A percentile compares a stretch with the other conserved stretches of the same genome.
These are phyloP conservation scores for Urosaurus nigricauda DNA, from an alignment of 2,797 vertebrate species.

Conservation along the genomic window DNA sequence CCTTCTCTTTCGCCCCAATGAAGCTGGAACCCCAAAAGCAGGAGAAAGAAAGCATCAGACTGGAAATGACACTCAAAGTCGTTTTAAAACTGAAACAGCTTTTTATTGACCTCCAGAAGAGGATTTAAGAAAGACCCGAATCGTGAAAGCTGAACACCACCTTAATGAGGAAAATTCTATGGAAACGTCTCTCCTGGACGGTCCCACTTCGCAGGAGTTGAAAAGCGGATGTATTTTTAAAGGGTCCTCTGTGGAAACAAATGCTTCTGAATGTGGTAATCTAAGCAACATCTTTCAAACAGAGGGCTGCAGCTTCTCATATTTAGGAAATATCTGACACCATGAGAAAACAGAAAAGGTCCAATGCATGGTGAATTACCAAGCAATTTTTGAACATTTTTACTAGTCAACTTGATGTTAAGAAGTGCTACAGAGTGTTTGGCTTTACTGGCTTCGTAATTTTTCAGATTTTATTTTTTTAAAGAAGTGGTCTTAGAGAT, in stretches of 20 bases:
- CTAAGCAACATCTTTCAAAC: background rate
- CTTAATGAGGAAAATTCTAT: background rate
- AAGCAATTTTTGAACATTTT: too few relatives aligned
- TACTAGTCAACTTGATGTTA: background rate
- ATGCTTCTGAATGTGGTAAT: background rate
- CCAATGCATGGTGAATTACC: too few relatives aligned
- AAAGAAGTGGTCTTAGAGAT: background rate
- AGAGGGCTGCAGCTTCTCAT: background rate
- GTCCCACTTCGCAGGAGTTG: background rate
- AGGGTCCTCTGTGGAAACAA: too few relatives aligned
- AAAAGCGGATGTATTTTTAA: too few relatives aligned
- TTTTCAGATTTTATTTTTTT: background rate
- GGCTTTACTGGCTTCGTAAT: background rate
- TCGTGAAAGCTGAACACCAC: background rate
- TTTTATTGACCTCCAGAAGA: background rate
- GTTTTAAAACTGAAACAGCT: background rate
- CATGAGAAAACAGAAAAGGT: background rate
- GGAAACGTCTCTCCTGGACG: background rate
- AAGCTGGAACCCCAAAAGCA: too few relatives aligned
- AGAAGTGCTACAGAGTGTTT: background rate
- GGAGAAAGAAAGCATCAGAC: too few relatives aligned
- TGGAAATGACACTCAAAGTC: background rate
- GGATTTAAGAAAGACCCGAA: background rate
- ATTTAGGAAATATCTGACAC: background rate
- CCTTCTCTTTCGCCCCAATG: too few relatives aligned